Evolutionary conservation across 2,113 vertebrate species (phyloP).

Genomic region (Hypanus sabinus): DNA sequence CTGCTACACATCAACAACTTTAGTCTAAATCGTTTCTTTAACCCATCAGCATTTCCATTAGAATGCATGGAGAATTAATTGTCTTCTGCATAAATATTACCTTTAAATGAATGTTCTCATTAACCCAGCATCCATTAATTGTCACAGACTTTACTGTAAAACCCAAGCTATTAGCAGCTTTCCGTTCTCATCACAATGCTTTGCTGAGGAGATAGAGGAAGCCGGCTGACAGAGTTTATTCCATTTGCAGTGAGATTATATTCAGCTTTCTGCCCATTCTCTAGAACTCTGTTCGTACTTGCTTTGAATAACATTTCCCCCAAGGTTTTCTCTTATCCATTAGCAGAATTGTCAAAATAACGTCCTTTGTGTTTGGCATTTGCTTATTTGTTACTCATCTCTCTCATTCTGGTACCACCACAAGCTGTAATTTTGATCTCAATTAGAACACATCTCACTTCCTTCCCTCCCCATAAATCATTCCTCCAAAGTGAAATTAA

Average conservation of each 20-base stretch:
- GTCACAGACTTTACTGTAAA: constrained; percentile 25
- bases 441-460: constrained; percentile 96
- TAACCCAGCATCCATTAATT: constrained; percentile 23
- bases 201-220: not conserved
- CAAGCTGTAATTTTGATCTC: constrained; percentile 95
- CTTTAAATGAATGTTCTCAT: constrained; percentile 36
- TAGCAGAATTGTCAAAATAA: constrained; percentile 76
- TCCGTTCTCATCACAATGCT: not conserved
- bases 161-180: constrained; percentile 19
- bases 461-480: constrained; percentile 96
- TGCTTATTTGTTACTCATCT: constrained; percentile 98
- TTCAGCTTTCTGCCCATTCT: not conserved
- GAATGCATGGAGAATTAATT: constrained; percentile 17
- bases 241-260: not conserved
- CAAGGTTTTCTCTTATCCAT: constrained; percentile 46
- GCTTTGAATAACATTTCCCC: not conserved
- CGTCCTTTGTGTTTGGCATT: constrained; percentile 96
- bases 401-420: constrained; percentile 70
- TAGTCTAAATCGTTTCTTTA: constrained; percentile 22
- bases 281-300: not conserved
- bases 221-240: not conserved
- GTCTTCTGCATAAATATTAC: constrained; percentile 15
- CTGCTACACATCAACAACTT: not conserved
- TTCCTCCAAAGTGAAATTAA: constrained; percentile 98
- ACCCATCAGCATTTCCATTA: constrained; percentile 19